Evolutionary conservation across 1,140 invertebrate species (phyloP).

Genomic region (Tyrophagus putrescentiae): DNA sequence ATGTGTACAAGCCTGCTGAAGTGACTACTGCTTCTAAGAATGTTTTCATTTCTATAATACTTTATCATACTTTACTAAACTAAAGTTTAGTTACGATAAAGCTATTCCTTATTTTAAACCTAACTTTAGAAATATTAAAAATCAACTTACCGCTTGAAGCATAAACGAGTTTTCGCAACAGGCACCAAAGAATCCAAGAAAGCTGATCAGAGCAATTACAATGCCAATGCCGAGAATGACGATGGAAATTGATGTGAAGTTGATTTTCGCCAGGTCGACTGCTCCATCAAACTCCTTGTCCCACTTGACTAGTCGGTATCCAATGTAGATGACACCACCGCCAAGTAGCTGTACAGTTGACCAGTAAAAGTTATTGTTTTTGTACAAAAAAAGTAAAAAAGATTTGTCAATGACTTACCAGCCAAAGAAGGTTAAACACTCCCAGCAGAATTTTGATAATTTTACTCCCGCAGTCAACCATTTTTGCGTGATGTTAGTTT

Average conservation of each 20-base stretch:
- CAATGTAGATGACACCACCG: conserved; percentile 2
- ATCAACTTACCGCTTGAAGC: conserved; percentile 3
- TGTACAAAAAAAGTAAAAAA: background rate
- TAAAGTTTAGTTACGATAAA: no score
- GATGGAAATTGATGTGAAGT: background rate
- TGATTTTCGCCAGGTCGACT: background rate
- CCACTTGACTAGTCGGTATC: background rate
- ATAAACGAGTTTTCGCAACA: conserved; percentile 6
- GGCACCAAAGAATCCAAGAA: conserved; percentile 3
- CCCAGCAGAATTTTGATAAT: background rate
- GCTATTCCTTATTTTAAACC: no score
- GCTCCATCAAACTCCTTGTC: background rate
- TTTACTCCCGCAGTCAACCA: background rate
- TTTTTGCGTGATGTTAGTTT: background rate
- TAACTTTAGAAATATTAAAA: no score
- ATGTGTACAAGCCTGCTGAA: no score
- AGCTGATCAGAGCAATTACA: background rate
- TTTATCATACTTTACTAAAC: no score
- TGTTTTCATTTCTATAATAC: no score
- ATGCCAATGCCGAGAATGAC: background rate
- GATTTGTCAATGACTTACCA: background rate
- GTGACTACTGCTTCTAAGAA: no score
- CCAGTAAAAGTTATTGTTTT: background rate
- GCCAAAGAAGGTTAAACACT: background rate
- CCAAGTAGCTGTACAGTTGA: background rate